phyloP scores from a whole-genome alignment of 2,888 invertebrate genomes.

The Laspeyria flexula region DNA sequence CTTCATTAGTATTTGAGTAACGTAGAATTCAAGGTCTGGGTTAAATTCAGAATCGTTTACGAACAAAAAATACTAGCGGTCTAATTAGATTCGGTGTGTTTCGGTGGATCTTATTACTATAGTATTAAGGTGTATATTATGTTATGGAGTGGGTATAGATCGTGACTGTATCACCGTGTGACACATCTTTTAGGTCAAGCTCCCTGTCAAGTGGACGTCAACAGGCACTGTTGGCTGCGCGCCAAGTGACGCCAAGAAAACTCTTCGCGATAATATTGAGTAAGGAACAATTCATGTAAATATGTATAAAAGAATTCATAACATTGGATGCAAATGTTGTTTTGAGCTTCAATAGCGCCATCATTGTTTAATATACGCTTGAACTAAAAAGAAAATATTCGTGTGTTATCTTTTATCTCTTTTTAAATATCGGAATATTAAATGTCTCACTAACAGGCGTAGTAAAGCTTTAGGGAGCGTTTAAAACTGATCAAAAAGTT shows the following conservation, averaged over 20 bases:
- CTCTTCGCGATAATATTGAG: constrained; percentile 62
- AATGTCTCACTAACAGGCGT: too few relatives aligned
- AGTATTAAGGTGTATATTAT: constrained; percentile 44
- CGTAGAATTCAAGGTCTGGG: constrained; percentile 34
- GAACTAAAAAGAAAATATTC: neutral
- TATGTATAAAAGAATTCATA: constrained; percentile 13
- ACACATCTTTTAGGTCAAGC: constrained; percentile 78
- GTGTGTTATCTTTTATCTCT: too few relatives aligned
- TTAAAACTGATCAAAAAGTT: too few relatives aligned
- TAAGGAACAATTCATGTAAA: constrained; percentile 57
- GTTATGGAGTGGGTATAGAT: constrained; percentile 23
- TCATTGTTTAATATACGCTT: neutral
- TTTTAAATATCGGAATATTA: too few relatives aligned
- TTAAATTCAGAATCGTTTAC: constrained; percentile 26
- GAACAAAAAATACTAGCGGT: constrained; percentile 12
- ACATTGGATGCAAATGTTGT: neutral
- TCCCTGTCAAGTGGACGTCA: constrained; percentile 72
- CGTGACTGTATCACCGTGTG: constrained; percentile 46
- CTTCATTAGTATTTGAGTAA: constrained; percentile 27
- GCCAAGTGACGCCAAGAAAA: constrained; percentile 68
- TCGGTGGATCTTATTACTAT: constrained; percentile 18
- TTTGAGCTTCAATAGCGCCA: neutral
- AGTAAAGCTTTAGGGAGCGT: too few relatives aligned
- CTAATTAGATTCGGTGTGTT: constrained; percentile 7
- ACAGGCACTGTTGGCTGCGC: constrained; percentile 67